phyloP scores from a whole-genome alignment of 2,113 vertebrate genomes.

The Benitochromis conjunctus region DNA sequence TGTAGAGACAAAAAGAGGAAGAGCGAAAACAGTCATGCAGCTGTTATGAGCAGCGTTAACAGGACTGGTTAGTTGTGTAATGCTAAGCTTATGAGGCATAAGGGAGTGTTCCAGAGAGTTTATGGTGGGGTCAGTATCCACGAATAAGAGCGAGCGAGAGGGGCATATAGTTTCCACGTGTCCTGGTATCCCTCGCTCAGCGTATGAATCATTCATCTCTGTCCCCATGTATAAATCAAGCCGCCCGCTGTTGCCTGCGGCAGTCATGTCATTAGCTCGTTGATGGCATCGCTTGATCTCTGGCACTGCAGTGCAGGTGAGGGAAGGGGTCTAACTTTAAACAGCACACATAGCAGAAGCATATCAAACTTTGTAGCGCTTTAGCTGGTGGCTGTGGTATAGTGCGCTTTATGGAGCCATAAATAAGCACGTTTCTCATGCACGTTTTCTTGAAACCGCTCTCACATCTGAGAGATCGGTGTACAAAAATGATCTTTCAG shows the following conservation, averaged over 20 bases:
- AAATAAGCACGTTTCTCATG: neutral
- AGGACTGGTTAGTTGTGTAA: slow-evolving; percentile 17
- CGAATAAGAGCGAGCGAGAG: neutral
- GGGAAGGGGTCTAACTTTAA: slow-evolving; percentile 35
- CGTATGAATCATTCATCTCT: slow-evolving; percentile 74
- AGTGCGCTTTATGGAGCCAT: neutral
- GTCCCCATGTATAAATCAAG: slow-evolving; percentile 73
- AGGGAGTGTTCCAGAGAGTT: slow-evolving; percentile 15
- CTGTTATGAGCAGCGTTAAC: neutral
- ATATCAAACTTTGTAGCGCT: slow-evolving; percentile 2
- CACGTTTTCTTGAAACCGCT: neutral
- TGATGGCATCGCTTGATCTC: slow-evolving; percentile 66
- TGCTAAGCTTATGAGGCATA: slow-evolving; percentile 30
- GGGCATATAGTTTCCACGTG: slow-evolving; percentile 20
- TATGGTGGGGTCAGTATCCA: slow-evolving; percentile 29
- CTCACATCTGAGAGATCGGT: neutral
- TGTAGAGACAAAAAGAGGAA: neutral
- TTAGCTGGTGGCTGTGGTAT: neutral
- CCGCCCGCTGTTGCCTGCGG: slow-evolving; percentile 54
- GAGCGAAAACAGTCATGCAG: neutral
- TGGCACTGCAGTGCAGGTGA: slow-evolving; percentile 39
- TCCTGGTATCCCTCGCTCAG: slow-evolving; percentile 29
- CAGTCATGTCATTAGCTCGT: slow-evolving; percentile 68
- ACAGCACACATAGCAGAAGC: slow-evolving; percentile 12
- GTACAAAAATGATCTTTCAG: neutral